phyloP scores from a whole-genome alignment of 2,797 vertebrate genomes.

The Mycteria americana region DNA sequence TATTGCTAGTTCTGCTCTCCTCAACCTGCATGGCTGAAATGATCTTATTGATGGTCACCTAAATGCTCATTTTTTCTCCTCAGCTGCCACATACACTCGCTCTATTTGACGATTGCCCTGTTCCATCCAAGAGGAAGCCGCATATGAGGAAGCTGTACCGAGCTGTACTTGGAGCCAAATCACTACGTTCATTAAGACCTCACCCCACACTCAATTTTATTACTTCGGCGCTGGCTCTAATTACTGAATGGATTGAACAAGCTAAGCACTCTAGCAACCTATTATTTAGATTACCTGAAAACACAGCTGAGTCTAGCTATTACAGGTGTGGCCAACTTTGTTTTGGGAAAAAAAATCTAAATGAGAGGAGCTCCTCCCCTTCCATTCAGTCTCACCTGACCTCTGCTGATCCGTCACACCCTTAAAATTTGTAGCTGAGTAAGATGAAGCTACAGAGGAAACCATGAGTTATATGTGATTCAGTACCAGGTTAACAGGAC shows the following conservation, averaged over 20 bases:
- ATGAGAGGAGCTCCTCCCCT: conserved; percentile 20
- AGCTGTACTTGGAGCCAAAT: background rate
- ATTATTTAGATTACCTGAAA: conserved; percentile 36
- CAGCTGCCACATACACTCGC: background rate
- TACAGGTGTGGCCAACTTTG: conserved; percentile 2
- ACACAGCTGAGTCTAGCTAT: background rate
- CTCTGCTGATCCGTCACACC: conserved; percentile 33
- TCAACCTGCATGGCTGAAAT: background rate
- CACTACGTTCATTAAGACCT: background rate
- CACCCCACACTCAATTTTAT: background rate
- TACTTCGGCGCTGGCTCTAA: background rate
- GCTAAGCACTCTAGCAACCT: conserved; percentile 23
- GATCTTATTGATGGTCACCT: background rate
- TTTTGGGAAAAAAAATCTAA: background rate
- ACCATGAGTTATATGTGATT: background rate
- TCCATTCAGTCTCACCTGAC: conserved; percentile 15
- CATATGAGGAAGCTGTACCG: background rate
- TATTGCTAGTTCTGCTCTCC: background rate
- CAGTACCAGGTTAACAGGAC: background rate
- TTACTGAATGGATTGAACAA: conserved; percentile 30
- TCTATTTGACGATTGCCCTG: background rate
- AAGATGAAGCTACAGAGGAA: conserved; percentile 25
- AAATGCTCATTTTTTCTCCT: background rate
- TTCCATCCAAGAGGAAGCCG: background rate
- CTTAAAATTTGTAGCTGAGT: background rate